Evolutionary conservation across 1,140 invertebrate genomes (phyloP).

Genomic region (Drosophila sechellia): DNA sequence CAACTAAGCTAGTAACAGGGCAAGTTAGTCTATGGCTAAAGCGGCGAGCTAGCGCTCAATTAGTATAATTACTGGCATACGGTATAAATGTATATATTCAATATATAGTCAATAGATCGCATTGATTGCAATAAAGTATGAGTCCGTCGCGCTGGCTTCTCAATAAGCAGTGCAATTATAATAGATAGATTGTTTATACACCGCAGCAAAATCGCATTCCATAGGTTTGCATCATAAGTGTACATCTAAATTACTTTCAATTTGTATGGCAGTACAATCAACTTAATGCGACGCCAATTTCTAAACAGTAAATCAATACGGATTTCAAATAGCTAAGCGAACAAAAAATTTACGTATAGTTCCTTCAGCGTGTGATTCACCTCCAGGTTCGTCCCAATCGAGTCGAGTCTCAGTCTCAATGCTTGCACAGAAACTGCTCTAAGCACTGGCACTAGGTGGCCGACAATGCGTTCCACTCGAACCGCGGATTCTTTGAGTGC

Average conservation of each 20-base stretch:
- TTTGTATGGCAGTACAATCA: conserved; percentile 44
- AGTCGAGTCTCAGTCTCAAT: conserved; percentile 53
- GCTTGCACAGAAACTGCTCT: conserved; percentile 76
- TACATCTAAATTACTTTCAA: conserved; percentile 12
- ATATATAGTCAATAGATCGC: conserved; percentile 40
- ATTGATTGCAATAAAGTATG: conserved; percentile 47
- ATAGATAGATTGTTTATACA: conserved; percentile 1
- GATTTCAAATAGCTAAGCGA: conserved; percentile 8
- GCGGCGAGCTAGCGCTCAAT: conserved; percentile 45
- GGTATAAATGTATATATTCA: conserved; percentile 45
- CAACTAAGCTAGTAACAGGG: conserved; percentile 61
- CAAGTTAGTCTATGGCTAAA: conserved; percentile 58
- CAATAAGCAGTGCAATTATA: conserved; percentile 11
- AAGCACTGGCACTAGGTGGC: conserved; percentile 84
- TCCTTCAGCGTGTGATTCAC: conserved; percentile 28
- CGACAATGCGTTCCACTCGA: conserved; percentile 89
- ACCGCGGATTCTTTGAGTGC: conserved; percentile 92
- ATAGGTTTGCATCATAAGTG: neutral
- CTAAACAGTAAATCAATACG: conserved; percentile 18
- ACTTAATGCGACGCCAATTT: neutral
- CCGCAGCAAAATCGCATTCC: conserved; percentile 16
- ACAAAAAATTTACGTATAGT: conserved; percentile 48
- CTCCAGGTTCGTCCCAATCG: neutral
- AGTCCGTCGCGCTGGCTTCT: conserved; percentile 20
- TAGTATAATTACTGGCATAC: conserved; percentile 38